Percentiles rank a stretch among this genome's conserved stretches.
These are phyloP conservation scores for Tenualosa thibaudeaui DNA, from an alignment of 2,797 vertebrate genomes.

Conservation along the genomic window DNA sequence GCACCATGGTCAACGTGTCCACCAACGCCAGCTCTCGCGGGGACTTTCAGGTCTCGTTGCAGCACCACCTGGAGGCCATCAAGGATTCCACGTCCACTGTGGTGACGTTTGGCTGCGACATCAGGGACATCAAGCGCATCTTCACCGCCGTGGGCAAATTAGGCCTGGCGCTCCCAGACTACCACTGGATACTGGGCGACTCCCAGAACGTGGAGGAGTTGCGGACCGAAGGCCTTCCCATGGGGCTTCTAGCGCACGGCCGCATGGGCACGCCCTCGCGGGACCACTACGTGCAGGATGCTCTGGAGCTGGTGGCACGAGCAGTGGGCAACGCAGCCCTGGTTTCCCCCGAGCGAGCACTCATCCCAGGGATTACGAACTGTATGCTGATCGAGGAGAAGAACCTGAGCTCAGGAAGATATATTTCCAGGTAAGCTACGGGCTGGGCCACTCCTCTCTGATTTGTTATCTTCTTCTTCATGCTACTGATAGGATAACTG, in stretches of 20 bases:
- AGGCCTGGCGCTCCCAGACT: constrained; percentile 79
- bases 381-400: constrained; percentile 85
- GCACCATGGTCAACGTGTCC: constrained; percentile 87
- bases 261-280: constrained; percentile 84
- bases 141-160: constrained; percentile 79
- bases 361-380: constrained; percentile 92
- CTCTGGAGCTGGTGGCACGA: constrained; percentile 87
- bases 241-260: constrained; percentile 92
- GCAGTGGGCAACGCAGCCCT: constrained; percentile 88
- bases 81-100: constrained; percentile 82
- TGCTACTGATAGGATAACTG: background rate
- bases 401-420: constrained; percentile 89
- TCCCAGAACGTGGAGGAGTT: constrained; percentile 92
- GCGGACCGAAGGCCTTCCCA: constrained; percentile 88
- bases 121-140: constrained; percentile 83
- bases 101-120: constrained; percentile 92
- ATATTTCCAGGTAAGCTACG: constrained; percentile 86
- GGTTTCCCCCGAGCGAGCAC: constrained; percentile 85
- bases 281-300: constrained; percentile 92
- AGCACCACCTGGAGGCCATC: constrained; percentile 78
- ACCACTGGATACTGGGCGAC: constrained; percentile 94
- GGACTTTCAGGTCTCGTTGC: constrained; percentile 78
- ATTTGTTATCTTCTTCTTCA: background rate
- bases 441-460: too few relatives aligned
- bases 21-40: constrained; percentile 66